Evolutionary conservation across 2,113 vertebrate genomes (phyloP).

Genomic region (Macrotis lagotis): DNA sequence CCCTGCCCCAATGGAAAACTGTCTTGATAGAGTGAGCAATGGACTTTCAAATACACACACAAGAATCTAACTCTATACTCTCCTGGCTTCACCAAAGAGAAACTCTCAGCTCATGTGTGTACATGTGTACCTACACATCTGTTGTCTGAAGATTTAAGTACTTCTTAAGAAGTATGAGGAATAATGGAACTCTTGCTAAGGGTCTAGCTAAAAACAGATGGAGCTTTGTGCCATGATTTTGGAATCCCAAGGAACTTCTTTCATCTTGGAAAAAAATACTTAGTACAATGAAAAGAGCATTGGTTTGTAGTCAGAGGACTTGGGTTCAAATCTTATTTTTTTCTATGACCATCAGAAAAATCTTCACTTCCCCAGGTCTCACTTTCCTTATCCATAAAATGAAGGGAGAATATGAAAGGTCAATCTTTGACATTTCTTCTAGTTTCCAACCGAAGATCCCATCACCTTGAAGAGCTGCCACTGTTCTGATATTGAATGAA

Average conservation of each 20-base stretch:
- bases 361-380: background rate
- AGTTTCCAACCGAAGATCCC: background rate
- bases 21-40: background rate
- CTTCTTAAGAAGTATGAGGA: background rate
- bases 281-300: background rate
- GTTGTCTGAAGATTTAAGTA: background rate
- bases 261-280: background rate
- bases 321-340: background rate
- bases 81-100: background rate
- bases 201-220: background rate
- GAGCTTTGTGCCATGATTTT: background rate
- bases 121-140: background rate
- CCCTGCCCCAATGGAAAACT: constrained; percentile 6
- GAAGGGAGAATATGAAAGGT: background rate
- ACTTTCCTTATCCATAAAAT: background rate
- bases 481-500: too few species aligned
- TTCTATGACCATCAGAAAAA: background rate
- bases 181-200: background rate
- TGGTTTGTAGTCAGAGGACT: background rate
- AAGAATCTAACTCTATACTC: background rate
- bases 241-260: background rate
- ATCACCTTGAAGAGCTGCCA: background rate
- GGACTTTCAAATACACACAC: background rate
- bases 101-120: background rate
- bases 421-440: background rate